Evolutionary conservation across 2,888 invertebrate genomes (phyloP), one percentile per base, ranked within the genome.

Genomic region (Ferdinandea cuprea): DNA sequence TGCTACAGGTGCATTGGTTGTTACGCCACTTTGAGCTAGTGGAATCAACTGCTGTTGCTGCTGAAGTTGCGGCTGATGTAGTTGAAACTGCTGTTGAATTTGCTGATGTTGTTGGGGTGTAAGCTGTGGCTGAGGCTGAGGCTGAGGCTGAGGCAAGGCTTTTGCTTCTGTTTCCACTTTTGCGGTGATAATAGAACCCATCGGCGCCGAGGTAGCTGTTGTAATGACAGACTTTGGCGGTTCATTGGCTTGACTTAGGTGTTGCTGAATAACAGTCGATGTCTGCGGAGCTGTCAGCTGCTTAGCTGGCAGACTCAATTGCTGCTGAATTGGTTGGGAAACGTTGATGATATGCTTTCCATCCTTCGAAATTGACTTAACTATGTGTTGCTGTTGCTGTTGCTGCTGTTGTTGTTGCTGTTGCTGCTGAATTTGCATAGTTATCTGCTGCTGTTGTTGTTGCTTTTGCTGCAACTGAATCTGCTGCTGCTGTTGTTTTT

Each of bases 41-140:
- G 78, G 66, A 35, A 72, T 71, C 17, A 77, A 15, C 44, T 21
- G 19, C 19, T 44, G 44, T 44, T 59, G 72, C 17, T 56, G 72
- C 25, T 66, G 69, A 7, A 11, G 19, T 44, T 76, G 78, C 6
- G 71, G 85, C 76, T 56, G 77, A 48, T 68, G 76, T 8, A 40
- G 65, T 25, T 66, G 69, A 9, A 13, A 19, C 42, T 80, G 79
- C 6, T 73, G 85, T 76, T 56, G 73, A n/a, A 28, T 48, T 58
- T 68, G 85, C 37, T 81, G 85, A 1, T 68, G 86, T 15, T 52
- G 83, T 44, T 79, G 85, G n/a, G n/a, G n/a, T n/a, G n/a, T n/a
- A n/a, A n/a, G n/a, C 21, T 81, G 71, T 15, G 58, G 71, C 0
- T 68, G 83, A 59, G 69, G 76, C 9, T n/a, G n/a, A n/a, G 19